Evolutionary conservation across 35 echinoderm and acorn worm species (phyloP).

Genomic region (Antedon bifida): DNA sequence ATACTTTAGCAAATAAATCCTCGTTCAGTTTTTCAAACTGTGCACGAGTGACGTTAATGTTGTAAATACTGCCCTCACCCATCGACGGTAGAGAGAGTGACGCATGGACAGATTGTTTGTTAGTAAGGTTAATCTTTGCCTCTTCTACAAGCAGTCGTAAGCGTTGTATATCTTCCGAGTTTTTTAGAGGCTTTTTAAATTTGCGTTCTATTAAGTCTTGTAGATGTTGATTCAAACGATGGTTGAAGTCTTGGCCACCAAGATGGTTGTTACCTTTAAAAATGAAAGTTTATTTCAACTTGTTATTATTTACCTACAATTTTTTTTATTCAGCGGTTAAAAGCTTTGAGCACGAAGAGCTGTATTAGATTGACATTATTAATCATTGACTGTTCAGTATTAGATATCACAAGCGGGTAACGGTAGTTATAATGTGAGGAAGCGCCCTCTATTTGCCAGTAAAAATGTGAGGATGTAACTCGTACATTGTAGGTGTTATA

Average conservation of each 20-base stretch:
- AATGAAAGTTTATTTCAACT: too few species aligned
- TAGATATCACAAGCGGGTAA: too few species aligned
- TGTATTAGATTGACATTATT: too few species aligned
- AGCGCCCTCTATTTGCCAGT: too few species aligned
- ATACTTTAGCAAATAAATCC: constrained; percentile 59
- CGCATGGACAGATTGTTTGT: background rate
- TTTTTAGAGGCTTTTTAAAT: constrained; percentile 16
- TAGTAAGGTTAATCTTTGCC: constrained; percentile 48
- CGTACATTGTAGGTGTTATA: too few species aligned
- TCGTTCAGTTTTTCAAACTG: constrained; percentile 56
- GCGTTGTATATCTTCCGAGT: constrained; percentile 48
- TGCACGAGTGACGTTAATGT: constrained; percentile 30
- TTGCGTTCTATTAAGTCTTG: constrained; percentile 30
- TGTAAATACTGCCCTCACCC: constrained; percentile 8
- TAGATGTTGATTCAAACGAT: constrained; percentile 23
- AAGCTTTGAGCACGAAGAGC: too few species aligned
- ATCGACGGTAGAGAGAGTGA: constrained; percentile 29
- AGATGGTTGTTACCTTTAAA: constrained; percentile 77
- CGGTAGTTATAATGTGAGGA: too few species aligned
- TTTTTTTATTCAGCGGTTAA: too few species aligned
- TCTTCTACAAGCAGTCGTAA: constrained; percentile 61
- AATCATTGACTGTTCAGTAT: too few species aligned
- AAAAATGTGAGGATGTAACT: too few species aligned
- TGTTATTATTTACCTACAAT: too few species aligned
- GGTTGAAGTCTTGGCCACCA: constrained; percentile 79